Evolutionary conservation across 2,888 invertebrate species (phyloP).

Genomic region (Cynaeus angustus): DNA sequence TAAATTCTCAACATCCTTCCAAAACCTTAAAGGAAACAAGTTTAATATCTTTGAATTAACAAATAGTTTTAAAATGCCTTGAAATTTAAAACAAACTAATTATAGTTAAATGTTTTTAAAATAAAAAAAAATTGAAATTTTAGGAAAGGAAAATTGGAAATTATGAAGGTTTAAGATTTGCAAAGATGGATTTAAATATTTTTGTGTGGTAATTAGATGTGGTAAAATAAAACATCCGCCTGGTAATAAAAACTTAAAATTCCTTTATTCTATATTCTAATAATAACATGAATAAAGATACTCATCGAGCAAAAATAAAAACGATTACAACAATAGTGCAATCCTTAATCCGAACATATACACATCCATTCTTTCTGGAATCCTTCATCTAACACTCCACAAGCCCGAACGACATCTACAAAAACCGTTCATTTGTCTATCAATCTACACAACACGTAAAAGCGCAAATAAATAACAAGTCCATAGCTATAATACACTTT

Average conservation of each 20-base stretch:
- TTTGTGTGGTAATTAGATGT: background rate
- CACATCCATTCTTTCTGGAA: constrained; percentile 49
- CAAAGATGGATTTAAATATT: too few relatives aligned
- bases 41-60: too few relatives aligned
- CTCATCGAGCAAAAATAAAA: constrained; percentile 62
- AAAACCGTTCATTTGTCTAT: constrained; percentile 57
- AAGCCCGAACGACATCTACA: constrained; percentile 57
- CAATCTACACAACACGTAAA: constrained; percentile 66
- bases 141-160: too few relatives aligned
- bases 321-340: constrained; percentile 60
- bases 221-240: background rate
- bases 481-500: constrained; percentile 66
- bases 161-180: too few relatives aligned
- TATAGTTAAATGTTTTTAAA: too few relatives aligned
- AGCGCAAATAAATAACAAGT: constrained; percentile 68
- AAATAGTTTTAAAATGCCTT: too few relatives aligned
- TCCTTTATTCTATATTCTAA: constrained; percentile 66
- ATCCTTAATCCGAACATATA: constrained; percentile 57
- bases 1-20: too few relatives aligned
- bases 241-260: constrained; percentile 68
- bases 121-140: too few relatives aligned
- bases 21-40: too few relatives aligned
- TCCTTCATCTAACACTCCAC: constrained; percentile 38
- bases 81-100: too few relatives aligned
- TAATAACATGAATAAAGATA: constrained; percentile 67